A percentile compares a stretch with the other conserved stretches of the same genome.
Conservation (phyloP, 2,113 vertebrate genomes). For the Spizaetus ornatus region DNA sequence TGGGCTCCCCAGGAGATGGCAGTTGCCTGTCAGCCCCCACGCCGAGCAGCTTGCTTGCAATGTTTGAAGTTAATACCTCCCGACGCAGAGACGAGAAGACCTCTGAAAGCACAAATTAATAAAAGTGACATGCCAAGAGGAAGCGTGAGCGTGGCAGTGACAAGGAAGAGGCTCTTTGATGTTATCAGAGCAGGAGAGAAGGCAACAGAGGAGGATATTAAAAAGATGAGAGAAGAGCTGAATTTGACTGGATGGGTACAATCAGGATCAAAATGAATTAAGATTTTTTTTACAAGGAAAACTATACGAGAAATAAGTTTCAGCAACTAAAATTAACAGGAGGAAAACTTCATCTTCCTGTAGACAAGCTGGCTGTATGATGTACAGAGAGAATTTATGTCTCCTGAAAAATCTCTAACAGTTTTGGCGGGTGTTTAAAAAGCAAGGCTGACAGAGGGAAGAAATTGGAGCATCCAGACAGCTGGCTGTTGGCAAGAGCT, state of each 20-base stretch:
- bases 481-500: background rate
- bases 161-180: background rate
- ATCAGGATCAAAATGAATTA: background rate
- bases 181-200: background rate
- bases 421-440: background rate
- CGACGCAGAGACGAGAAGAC: background rate
- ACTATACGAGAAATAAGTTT: background rate
- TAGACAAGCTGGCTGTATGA: background rate
- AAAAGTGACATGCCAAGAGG: background rate
- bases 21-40: background rate
- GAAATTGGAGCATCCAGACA: background rate
- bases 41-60: background rate
- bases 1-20: background rate
- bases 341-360: background rate
- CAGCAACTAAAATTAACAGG: background rate
- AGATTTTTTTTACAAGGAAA: background rate
- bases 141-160: background rate
- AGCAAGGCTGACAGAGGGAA: background rate
- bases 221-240: conserved; percentile 9
- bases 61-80: background rate
- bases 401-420: background rate
- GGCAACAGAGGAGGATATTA: conserved; percentile 16
- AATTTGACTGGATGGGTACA: background rate
- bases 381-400: background rate
- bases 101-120: background rate